These are phyloP conservation scores for Thamnophis sirtalis DNA, from an alignment of 2,113 vertebrate species.

Conservation along the genomic window DNA sequence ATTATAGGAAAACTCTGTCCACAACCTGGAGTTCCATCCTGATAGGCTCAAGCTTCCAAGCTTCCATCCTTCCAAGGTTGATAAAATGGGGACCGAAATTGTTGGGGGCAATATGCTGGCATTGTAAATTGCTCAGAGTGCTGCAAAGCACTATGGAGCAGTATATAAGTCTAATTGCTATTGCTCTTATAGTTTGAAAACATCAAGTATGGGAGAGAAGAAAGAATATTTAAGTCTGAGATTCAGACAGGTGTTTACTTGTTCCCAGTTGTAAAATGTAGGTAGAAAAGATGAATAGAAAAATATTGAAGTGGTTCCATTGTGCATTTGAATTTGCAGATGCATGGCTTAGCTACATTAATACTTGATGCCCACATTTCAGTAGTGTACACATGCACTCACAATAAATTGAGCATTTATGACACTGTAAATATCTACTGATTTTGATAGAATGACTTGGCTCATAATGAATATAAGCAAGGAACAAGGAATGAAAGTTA, in stretches of 20 bases:
- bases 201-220: background rate
- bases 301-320: background rate
- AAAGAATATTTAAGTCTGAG: background rate
- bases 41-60: too few species aligned
- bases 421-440: background rate
- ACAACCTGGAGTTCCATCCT: too few species aligned
- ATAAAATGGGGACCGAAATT: too few species aligned
- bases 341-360: background rate
- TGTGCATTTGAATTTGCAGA: background rate
- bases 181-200: background rate
- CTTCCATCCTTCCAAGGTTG: too few species aligned
- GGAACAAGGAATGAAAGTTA: background rate
- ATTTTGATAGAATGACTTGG: background rate
- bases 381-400: background rate
- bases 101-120: too few species aligned
- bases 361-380: background rate
- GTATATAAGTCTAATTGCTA: too few species aligned
- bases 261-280: background rate
- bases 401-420: background rate
- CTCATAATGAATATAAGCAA: background rate
- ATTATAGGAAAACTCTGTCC: too few species aligned
- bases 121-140: too few species aligned
- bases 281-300: background rate
- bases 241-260: background rate
- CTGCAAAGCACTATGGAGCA: too few species aligned